phyloP scores from a whole-genome alignment of 2,113 vertebrate genomes.

The Plecturocebus donacophilus region DNA sequence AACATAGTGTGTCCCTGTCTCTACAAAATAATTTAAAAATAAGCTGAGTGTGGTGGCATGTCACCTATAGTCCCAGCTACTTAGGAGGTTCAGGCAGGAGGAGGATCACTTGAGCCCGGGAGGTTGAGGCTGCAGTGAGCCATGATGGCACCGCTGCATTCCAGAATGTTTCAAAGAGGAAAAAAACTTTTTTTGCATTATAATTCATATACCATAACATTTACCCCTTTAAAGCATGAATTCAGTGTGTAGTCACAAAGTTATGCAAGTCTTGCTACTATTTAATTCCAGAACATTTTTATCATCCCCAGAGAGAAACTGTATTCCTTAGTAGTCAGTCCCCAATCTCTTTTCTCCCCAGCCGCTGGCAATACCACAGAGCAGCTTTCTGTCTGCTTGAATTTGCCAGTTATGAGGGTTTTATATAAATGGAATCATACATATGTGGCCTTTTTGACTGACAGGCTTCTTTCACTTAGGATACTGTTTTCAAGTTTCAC shows the following conservation, averaged over 20 bases:
- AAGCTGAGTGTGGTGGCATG: not conserved
- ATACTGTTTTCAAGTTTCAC: not conserved
- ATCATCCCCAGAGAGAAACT: not conserved
- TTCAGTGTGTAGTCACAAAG: not conserved
- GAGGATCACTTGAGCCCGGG: not conserved
- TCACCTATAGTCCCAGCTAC: not conserved
- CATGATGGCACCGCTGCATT: no score
- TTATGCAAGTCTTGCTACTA: not conserved
- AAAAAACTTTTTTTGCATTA: not conserved
- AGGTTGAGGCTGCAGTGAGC: not conserved
- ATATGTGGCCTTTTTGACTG: not conserved
- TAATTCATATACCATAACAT: not conserved
- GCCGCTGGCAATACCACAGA: not conserved
- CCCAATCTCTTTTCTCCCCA: not conserved
- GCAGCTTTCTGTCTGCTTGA: not conserved
- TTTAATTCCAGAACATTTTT: not conserved
- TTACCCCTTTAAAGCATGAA: not conserved
- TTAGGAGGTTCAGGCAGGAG: not conserved
- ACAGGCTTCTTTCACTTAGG: not conserved
- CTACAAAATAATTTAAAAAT: not conserved
- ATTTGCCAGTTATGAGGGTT: not conserved
- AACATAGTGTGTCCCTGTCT: not conserved
- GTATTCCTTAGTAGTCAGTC: not conserved
- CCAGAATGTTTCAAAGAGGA: no score
- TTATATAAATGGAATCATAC: not conserved